These are phyloP conservation scores for Hymenopus coronatus DNA, from an alignment of 2,888 invertebrate species.

Conservation along the genomic window DNA sequence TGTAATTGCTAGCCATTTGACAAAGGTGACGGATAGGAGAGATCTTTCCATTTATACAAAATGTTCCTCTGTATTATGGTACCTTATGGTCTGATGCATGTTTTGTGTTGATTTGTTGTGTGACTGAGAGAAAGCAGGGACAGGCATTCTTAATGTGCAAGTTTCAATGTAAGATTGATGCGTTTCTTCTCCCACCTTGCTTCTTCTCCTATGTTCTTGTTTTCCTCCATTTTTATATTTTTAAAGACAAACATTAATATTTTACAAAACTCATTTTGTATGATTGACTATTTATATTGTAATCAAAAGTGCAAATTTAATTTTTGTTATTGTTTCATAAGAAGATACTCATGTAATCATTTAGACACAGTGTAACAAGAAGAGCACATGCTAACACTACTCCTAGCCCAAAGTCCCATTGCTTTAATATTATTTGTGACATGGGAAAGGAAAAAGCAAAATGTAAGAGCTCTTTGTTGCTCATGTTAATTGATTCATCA, in stretches of 20 bases:
- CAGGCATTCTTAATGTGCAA: neutral
- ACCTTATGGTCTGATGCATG: neutral
- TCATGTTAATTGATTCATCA: neutral
- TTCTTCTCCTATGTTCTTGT: neutral
- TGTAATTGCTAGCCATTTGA: conserved; percentile 6
- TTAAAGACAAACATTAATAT: neutral
- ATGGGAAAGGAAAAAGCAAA: neutral
- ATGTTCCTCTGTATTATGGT: neutral
- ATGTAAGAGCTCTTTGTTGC: neutral
- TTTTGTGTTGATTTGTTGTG: neutral
- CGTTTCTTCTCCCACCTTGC: neutral
- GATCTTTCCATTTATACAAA: neutral
- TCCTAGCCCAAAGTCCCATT: neutral
- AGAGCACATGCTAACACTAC: neutral
- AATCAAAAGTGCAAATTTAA: neutral
- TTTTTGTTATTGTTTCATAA: neutral
- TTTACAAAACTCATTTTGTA: neutral
- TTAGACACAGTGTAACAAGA: conserved; percentile 1
- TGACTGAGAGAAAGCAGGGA: neutral
- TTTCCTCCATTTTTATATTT: conserved; percentile 17
- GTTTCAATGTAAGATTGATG: neutral
- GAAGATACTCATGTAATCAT: neutral
- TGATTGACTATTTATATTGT: neutral
- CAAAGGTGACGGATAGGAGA: neutral
- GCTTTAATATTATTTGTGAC: neutral